These are phyloP conservation scores for Umimayanthus kanabou DNA, from an alignment of 92 coral and sea anemone genomes.

Conservation along the genomic window DNA sequence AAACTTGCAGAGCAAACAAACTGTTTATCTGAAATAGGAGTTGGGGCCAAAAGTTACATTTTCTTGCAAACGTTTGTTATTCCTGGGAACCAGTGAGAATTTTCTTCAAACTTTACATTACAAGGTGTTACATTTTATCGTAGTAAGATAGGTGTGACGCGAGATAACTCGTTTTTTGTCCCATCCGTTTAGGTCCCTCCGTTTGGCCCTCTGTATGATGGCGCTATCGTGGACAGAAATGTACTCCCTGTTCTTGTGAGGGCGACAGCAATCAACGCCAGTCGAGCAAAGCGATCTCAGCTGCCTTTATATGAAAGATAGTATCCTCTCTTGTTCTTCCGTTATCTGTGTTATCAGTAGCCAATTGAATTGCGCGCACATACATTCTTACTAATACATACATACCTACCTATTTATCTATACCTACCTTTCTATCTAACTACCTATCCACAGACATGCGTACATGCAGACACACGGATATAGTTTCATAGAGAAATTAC, in stretches of 20 bases:
- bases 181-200: conserved; percentile 69
- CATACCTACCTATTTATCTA: no score
- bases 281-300: conserved; percentile 85
- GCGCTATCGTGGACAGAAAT: conserved; percentile 92
- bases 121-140: background rate
- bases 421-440: no score
- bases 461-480: no score
- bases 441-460: no score
- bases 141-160: background rate
- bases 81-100: background rate
- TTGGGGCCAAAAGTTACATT: background rate
- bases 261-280: conserved; percentile 95
- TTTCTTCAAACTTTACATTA: background rate
- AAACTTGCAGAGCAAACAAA: background rate
- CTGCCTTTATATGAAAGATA: conserved; percentile 92
- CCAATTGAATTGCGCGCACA: background rate
- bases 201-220: conserved; percentile 94
- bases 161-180: background rate
- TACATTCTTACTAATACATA: no score
- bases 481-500: no score
- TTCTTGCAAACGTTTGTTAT: background rate
- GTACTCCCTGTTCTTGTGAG: conserved; percentile 93
- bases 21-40: background rate
- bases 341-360: background rate
- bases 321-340: conserved; percentile 75